Percentiles rank a stretch among this genome's conserved stretches.
Evolutionary conservation across 2,888 invertebrate species (phyloP).

Genomic region (Drosophila falleni): DNA sequence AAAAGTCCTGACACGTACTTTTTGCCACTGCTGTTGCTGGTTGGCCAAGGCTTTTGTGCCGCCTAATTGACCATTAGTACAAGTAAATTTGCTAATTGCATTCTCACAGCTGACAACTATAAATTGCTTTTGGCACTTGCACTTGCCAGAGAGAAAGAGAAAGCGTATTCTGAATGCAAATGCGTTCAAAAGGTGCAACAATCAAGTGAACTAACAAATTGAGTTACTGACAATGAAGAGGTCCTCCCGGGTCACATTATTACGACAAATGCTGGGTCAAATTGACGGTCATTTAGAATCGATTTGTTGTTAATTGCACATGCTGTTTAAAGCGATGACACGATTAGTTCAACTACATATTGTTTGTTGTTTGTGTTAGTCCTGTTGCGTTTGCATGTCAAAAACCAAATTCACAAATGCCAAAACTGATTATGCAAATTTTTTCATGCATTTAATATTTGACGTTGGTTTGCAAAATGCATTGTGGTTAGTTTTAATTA

Average conservation of each 20-base stretch:
- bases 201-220: conserved; percentile 36
- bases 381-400: conserved; percentile 17
- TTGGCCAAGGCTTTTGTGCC: conserved; percentile 33
- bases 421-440: conserved; percentile 72
- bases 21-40: conserved; percentile 12
- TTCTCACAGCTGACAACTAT: conserved; percentile 71
- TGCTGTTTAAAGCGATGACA: conserved; percentile 55
- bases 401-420: conserved; percentile 21
- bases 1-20: conserved; percentile 33
- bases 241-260: conserved; percentile 34
- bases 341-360: conserved; percentile 46
- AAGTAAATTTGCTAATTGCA: conserved; percentile 71
- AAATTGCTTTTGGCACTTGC: conserved; percentile 67
- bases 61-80: conserved; percentile 71
- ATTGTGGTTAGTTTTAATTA: conserved; percentile 52
- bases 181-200: conserved; percentile 28
- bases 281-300: conserved; percentile 59
- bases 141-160: conserved; percentile 18
- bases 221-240: conserved; percentile 24
- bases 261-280: conserved; percentile 8
- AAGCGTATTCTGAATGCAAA: conserved; percentile 6
- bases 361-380: conserved; percentile 21
- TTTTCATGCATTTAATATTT: conserved; percentile 10
- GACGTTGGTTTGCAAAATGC: conserved; percentile 11
- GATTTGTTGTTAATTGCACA: conserved; percentile 68